Evolutionary conservation across 2,113 vertebrate species (phyloP), one percentile per base, ranked within the genome.

Genomic region (Nothoprocta pentlandii): DNA sequence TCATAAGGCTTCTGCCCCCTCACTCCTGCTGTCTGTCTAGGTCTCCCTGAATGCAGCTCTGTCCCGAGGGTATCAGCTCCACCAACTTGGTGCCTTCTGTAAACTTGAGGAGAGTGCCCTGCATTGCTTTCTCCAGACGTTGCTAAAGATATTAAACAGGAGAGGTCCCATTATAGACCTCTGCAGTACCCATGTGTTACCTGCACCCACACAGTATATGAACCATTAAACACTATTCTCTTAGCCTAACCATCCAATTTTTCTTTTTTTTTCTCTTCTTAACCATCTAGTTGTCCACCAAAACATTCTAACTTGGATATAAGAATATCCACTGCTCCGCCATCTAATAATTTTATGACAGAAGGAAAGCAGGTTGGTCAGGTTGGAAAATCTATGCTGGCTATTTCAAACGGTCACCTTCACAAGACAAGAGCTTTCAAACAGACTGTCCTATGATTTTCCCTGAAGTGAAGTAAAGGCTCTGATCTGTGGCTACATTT

Each of bases 311-410:
- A 73, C 6, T 61, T 19, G 13, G 15, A 61, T 2, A 51, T 54
- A 11, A 54, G 9, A 12, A 8, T 5, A 76, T 42, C 9, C 76
- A 12, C 42, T 80, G 23, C 32, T 56, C 26, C 64, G 2, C 2
- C 13, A 6, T 10, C 23, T 44, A 53, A 39, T 25, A 6, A 61
- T 26, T 76, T 76, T 56, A 51, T 42, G 36, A 63, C 0, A 86
- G 42, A 89, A 70, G n/a, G 19, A 30, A 84, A 8, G 5, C 10
- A 44, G 42, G 5, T 11, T 75, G 25, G 1, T 30, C 80, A 59
- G 1, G 22, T 58, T 16, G 7, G 41, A 13, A 25, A 44, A 1
- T 2, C 15, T 8, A 53, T 9, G 8, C 22, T 39, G 5, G 9
- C 13, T 73, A 23, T 63, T 90, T 25, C 25, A 58, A 58, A 47